Evolutionary conservation across 2,113 vertebrate species (phyloP).

Genomic region (Phainopepla nitens): DNA sequence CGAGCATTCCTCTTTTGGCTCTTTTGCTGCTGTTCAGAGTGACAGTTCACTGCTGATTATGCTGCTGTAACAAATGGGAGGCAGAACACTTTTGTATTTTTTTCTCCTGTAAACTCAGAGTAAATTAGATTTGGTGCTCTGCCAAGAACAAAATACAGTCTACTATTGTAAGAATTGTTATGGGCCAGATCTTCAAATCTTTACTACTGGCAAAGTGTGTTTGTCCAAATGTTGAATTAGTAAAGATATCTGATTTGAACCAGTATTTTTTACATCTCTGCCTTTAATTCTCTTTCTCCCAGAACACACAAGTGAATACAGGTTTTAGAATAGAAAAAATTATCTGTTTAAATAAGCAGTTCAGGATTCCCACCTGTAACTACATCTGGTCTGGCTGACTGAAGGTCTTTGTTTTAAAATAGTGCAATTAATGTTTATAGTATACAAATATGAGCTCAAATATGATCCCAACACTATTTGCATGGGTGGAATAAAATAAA

Average conservation of each 20-base stretch:
- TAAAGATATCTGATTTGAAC: constrained; percentile 17
- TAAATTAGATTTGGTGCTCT: constrained; percentile 30
- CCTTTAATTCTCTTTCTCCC: not conserved
- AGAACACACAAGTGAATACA: not conserved
- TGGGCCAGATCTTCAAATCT: constrained; percentile 32
- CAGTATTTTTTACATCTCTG: not conserved
- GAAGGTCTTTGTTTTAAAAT: not conserved
- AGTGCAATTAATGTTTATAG: not conserved
- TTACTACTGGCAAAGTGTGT: not conserved
- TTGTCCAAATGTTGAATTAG: constrained; percentile 23
- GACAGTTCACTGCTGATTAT: not conserved
- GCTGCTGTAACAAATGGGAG: not conserved
- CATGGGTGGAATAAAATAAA: not conserved
- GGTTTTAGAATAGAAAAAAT: not conserved
- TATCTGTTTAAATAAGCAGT: not conserved
- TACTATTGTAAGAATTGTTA: not conserved
- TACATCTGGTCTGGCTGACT: not conserved
- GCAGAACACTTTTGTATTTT: not conserved
- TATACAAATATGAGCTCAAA: not conserved
- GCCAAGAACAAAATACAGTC: constrained; percentile 23
- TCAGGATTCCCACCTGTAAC: not conserved
- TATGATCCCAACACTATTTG: not conserved
- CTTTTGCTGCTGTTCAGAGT: not conserved
- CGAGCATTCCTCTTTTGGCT: not conserved
- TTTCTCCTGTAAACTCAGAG: not conserved